Base-by-base conservation (phyloP, 2,113 vertebrate species). In the Puma concolor region DNA sequence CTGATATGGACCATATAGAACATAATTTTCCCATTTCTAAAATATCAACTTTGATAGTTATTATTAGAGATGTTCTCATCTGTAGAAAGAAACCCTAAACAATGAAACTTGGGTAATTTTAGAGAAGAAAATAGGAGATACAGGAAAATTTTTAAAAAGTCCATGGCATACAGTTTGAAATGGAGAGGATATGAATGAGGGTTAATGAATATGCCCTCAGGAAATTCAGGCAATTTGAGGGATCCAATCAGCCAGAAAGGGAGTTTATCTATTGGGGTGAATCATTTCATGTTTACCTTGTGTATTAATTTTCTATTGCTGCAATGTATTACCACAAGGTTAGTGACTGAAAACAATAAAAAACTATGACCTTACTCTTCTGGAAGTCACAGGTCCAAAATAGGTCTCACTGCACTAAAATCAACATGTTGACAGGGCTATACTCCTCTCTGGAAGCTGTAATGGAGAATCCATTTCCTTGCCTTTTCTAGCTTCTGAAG, bases 11-110 rank as follows among this genome's bases (percentile, higher is more conserved):
- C 64, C 11, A 88, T 33, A 76, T 4, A 82, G 9, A 92, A 79
- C 9, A 84, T 66, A n/a, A 76, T 88, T 79, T 64, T 94, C 63
- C 33, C 16, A 84, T 50, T 85, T 94, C 71, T 88, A 92, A 80
- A 85, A 36, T 33, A 69, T 17, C 60, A 63, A 57, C 41, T 79
- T 94, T 31, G 15, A 93, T 44, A 67, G 5, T 50, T 50, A 80
- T 67, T 69, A 64, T 82, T 74, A 82, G 38, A 90, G 41, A 71
- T 76, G 48, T 29, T 66, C 44, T 74, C 41, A 82, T 82, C 36
- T 84, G 7, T 33, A 60, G 33, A 38, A 60, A 91, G 48, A 88
- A 52, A 4, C 9, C 21, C 15, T 84, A 48, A 80, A 41, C 23
- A 91, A 44, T 16, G 17, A 87, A 29, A 50, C 16, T 54, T 33